Conservation (phyloP, 2,113 vertebrate species). For the Apodemus speciosus region DNA sequence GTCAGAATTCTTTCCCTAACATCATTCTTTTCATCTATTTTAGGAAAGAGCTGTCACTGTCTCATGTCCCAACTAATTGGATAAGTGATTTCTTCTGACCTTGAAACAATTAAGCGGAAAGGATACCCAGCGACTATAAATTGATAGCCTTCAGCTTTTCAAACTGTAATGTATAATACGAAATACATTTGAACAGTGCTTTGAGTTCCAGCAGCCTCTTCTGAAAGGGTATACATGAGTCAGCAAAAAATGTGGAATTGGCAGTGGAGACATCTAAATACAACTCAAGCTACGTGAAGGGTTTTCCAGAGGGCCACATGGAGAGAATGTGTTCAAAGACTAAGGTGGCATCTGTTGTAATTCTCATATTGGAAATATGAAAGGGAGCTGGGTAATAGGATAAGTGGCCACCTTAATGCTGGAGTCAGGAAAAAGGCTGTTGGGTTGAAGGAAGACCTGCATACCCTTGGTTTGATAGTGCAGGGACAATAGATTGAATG, state of each 20-base stretch:
- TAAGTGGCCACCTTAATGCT: not conserved
- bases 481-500: not conserved
- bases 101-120: conserved; percentile 81
- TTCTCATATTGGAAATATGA: not conserved
- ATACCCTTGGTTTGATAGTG: not conserved
- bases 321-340: not conserved
- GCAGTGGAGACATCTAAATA: not conserved
- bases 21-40: conserved; percentile 69
- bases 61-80: conserved; percentile 83
- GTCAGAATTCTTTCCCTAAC: conserved; percentile 81
- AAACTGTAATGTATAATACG: not conserved
- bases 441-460: not conserved
- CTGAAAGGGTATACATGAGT: not conserved
- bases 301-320: not conserved
- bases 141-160: conserved; percentile 75
- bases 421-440: not conserved
- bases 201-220: not conserved
- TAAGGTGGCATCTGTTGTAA: not conserved
- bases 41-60: conserved; percentile 79
- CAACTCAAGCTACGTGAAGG: not conserved
- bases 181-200: not conserved
- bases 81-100: conserved; percentile 83
- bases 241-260: not conserved
- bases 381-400: not conserved
- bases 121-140: conserved; percentile 75